These are phyloP conservation scores for Glaucidium brasilianum DNA, from an alignment of 2,113 vertebrate species.

Conservation along the genomic window DNA sequence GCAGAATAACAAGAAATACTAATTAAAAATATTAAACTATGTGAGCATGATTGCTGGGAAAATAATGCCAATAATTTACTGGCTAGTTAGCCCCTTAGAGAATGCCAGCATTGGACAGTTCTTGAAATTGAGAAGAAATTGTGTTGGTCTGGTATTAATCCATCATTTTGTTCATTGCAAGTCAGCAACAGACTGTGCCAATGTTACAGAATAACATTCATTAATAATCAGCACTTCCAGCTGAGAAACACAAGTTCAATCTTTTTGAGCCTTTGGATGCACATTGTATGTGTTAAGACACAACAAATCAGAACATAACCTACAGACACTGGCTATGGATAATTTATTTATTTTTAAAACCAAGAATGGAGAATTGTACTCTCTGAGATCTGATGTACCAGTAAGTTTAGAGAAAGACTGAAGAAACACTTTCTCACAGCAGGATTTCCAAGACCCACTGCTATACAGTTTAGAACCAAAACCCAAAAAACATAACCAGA, in stretches of 20 bases:
- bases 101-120: background rate
- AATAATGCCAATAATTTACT: conserved; percentile 14
- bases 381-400: background rate
- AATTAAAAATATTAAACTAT: conserved; percentile 50
- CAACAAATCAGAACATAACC: background rate
- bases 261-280: background rate
- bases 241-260: background rate
- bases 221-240: conserved; percentile 41
- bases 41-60: background rate
- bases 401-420: background rate
- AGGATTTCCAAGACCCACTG: background rate
- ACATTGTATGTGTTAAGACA: background rate
- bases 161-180: background rate
- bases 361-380: background rate
- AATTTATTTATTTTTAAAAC: background rate
- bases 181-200: conserved; percentile 13
- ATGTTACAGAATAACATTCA: background rate
- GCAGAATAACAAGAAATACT: conserved; percentile 34
- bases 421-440: background rate
- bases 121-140: conserved; percentile 4
- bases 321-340: background rate
- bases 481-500: background rate
- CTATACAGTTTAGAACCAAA: background rate
- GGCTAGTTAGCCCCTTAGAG: background rate
- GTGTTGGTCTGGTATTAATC: conserved; percentile 1